phyloP scores from a whole-genome alignment of 2,888 invertebrate species.

The Rotaria macrura region DNA sequence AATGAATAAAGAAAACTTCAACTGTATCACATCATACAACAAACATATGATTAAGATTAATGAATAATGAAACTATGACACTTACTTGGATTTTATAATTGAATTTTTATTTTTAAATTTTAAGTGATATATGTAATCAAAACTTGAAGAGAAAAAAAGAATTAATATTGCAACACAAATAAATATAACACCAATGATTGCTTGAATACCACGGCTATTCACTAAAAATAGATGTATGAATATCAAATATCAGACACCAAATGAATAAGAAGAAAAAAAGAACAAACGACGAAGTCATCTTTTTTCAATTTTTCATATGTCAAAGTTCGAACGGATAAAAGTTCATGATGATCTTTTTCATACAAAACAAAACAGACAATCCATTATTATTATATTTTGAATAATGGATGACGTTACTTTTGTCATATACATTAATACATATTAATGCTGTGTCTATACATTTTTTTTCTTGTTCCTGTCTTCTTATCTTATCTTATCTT shows the following conservation, averaged over 20 bases:
- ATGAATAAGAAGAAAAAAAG: neutral
- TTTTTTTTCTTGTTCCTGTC: too few species aligned
- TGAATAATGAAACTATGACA: neutral
- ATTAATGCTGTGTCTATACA: too few species aligned
- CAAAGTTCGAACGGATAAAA: neutral
- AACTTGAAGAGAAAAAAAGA: neutral
- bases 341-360: neutral
- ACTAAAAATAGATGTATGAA: constrained; percentile 3
- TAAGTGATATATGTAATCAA: neutral
- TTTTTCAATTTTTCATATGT: constrained; percentile 3
- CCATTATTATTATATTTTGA: neutral
- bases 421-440: neutral
- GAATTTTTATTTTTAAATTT: neutral
- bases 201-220: neutral
- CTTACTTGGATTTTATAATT: neutral
- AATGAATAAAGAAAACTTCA: too few species aligned
- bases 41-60: too few species aligned
- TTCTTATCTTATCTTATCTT: neutral
- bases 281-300: neutral
- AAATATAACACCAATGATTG: neutral
- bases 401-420: constrained; percentile 19
- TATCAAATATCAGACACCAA: too few species aligned
- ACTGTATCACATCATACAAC: too few species aligned
- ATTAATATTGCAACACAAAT: neutral
- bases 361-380: neutral